Evolutionary conservation across 1,140 invertebrate genomes (phyloP).

Genomic region (Helicoverpa armigera): DNA sequence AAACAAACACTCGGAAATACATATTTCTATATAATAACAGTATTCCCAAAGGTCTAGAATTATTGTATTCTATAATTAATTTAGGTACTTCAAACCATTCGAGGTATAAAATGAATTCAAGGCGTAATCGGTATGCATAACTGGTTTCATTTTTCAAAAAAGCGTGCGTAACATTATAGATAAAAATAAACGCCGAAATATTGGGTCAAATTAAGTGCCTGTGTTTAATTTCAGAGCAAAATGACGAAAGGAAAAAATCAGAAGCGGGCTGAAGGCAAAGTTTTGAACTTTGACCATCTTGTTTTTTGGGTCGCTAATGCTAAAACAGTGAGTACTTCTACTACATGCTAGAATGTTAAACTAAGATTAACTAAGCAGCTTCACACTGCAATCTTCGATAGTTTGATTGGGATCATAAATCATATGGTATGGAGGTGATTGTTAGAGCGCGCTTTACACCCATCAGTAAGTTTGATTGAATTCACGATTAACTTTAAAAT

Average conservation of each 20-base stretch:
- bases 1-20: neutral
- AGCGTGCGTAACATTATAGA: neutral
- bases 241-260: constrained; percentile 65
- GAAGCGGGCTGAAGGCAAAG: constrained; percentile 58
- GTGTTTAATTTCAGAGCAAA: constrained; percentile 52
- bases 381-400: no score
- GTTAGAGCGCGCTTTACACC: no score
- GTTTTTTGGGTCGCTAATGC: constrained; percentile 80
- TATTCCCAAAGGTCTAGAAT: constrained; percentile 20
- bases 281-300: constrained; percentile 77
- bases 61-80: constrained; percentile 34
- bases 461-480: no score
- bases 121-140: neutral
- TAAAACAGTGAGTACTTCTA: constrained; percentile 70
- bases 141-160: neutral
- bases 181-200: neutral
- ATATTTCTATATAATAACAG: neutral
- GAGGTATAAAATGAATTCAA: constrained; percentile 24
- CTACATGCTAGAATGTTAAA: no score
- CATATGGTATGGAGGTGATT: no score
- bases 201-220: neutral
- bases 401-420: no score
- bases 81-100: neutral
- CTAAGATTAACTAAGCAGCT: no score
- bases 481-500: no score